Conservation (phyloP, 2,888 invertebrate species). For the Hesperia comma region DNA sequence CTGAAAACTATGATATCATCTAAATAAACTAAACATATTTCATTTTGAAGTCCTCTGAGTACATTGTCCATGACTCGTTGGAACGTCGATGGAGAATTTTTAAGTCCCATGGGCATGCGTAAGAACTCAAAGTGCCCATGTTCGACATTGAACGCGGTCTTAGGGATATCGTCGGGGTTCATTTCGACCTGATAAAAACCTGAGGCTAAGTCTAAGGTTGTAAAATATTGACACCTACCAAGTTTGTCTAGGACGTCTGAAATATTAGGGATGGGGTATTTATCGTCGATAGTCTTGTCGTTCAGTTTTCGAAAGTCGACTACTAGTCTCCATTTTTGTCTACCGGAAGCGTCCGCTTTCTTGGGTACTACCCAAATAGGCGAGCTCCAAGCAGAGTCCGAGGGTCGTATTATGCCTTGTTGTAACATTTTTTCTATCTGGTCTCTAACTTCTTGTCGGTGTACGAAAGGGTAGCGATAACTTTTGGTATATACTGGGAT, state of each 20-base stretch:
- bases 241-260: slow-evolving; percentile 41
- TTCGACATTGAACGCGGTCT: slow-evolving; percentile 42
- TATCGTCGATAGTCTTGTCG: slow-evolving; percentile 37
- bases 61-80: slow-evolving; percentile 46
- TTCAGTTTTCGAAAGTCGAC: slow-evolving; percentile 46
- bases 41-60: slow-evolving; percentile 44
- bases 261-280: slow-evolving; percentile 41
- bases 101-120: slow-evolving; percentile 44
- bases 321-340: slow-evolving; percentile 40
- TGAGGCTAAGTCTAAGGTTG: slow-evolving; percentile 40
- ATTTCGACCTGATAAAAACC: slow-evolving; percentile 44
- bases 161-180: slow-evolving; percentile 37
- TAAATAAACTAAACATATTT: slow-evolving; percentile 46
- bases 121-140: slow-evolving; percentile 44
- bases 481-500: slow-evolving; percentile 38
- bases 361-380: slow-evolving; percentile 40
- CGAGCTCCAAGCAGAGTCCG: slow-evolving; percentile 38
- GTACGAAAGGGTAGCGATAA: slow-evolving; percentile 37
- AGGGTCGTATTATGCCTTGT: slow-evolving; percentile 37
- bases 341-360: slow-evolving; percentile 34
- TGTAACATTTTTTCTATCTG: slow-evolving; percentile 39
- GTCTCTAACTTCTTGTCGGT: slow-evolving; percentile 34
- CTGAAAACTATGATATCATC: slow-evolving; percentile 51
- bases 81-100: slow-evolving; percentile 49
- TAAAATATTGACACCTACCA: slow-evolving; percentile 42